A percentile compares a stretch with the other conserved stretches of the same genome.
phyloP scores from a whole-genome alignment of 2,797 vertebrate genomes.

The Fringilla coelebs region DNA sequence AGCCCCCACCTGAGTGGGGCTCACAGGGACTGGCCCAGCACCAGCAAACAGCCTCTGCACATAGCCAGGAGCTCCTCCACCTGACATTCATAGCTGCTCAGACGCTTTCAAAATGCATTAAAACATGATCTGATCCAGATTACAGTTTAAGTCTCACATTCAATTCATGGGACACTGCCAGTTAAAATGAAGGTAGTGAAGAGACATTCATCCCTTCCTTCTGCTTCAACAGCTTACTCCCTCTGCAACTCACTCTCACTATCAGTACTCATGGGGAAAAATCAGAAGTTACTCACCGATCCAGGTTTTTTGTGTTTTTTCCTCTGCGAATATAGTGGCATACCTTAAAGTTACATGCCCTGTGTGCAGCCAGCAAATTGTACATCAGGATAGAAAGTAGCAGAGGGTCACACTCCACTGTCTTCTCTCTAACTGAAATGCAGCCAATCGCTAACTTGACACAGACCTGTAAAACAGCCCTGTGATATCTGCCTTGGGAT shows the following conservation, averaged over 20 bases:
- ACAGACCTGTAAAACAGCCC: neutral
- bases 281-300: fast-evolving
- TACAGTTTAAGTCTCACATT: slow-evolving; percentile 16
- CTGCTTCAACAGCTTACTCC: neutral
- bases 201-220: neutral
- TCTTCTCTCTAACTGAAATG: neutral
- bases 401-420: neutral
- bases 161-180: neutral
- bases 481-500: neutral
- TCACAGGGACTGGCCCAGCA: neutral
- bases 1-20: neutral
- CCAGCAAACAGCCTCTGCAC: neutral
- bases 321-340: neutral
- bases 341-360: neutral
- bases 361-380: neutral
- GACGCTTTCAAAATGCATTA: neutral
- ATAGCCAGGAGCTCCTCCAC: neutral
- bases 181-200: neutral
- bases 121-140: neutral
- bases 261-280: neutral
- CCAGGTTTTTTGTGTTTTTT: neutral
- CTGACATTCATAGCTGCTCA: neutral
- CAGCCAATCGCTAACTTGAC: neutral
- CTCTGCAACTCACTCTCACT: neutral
- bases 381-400: neutral